Evolutionary conservation across 2,797 vertebrate genomes (phyloP), one percentile per base, ranked within the genome.

Genomic region (Phrynocephalus forsythii): DNA sequence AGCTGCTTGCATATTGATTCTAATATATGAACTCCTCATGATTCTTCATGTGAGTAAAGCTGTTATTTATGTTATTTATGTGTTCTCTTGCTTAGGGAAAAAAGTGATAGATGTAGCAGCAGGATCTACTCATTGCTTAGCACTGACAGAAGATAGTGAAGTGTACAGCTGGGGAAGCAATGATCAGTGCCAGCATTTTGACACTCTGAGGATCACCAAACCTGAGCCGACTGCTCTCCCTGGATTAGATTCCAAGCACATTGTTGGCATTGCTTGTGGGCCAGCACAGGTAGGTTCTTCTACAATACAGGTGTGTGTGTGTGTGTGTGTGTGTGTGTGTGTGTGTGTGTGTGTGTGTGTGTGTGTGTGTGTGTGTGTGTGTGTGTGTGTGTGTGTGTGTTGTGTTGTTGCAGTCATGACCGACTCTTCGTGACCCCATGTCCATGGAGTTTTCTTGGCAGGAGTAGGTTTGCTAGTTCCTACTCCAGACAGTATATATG

Each of bases 101-200:
- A 99, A 99, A 94, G 98, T 99, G 80, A 97, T 99, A 91, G 99
- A 99, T 87, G 95, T 99, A 80, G 98, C 98, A 13, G 99, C 99
- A 87, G 99, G 99, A 78, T 99, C 98, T 2, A 99, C 98, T 2
- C 99, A 99, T 94, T 99, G 99, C 94, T 95, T 99, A 71, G 98
- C 98, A 6, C 96, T 99, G 84, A 99, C 98, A 0, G 99, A 99
- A 6, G 99, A 99, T 9, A 98, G 98, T 0, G 99, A 99, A 94
- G 98, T 99, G 30, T 98, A 99, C 91, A 99, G 99, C 92, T 99
- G 99, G 99, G 99, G 99, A 50, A 99, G 98, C 96, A 99, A 99
- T 24, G 99, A 99, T 94, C 99, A 99, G 87, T 98, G 98, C 38
- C 99, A 99, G 93, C 99, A 99, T 96, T 99, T 99, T 90, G 99